Conservation (phyloP, 2,888 invertebrate genomes). For the Caenorhabditis sp. region DNA sequence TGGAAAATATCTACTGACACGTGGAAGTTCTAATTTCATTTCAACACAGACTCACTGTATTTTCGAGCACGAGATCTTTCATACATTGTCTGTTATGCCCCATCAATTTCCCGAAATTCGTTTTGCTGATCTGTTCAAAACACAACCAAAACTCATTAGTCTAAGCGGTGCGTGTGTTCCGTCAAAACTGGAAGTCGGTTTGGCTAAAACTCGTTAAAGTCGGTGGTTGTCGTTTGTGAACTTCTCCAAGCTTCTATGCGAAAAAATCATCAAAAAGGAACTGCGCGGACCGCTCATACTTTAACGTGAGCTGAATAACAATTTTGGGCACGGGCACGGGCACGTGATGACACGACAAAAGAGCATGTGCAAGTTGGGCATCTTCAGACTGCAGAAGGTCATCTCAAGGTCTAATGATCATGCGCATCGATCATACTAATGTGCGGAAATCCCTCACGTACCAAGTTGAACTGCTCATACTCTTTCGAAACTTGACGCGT, state of each 20-base stretch:
- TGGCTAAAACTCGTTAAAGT: constrained; percentile 3
- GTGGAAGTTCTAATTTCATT: too few relatives aligned
- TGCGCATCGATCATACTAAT: neutral
- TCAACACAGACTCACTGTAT: too few relatives aligned
- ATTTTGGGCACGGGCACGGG: neutral
- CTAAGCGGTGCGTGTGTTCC: too few relatives aligned
- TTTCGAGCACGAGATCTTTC: constrained; percentile 8
- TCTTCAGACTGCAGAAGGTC: constrained; percentile 18
- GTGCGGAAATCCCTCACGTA: too few relatives aligned
- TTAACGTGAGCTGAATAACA: constrained; percentile 32
- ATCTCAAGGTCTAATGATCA: constrained; percentile 8
- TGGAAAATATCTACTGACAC: too few relatives aligned
- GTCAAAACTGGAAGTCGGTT: too few relatives aligned
- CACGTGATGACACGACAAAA: constrained; percentile 9
- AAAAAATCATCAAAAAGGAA: constrained; percentile 7
- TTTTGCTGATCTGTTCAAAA: constrained; percentile 1
- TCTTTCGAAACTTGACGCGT: constrained; percentile 60
- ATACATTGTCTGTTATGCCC: neutral
- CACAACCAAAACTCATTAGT: neutral
- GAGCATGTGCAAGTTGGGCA: neutral
- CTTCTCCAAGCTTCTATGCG: neutral
- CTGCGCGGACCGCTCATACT: neutral
- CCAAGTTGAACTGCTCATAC: constrained; percentile 74
- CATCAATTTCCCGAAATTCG: too few relatives aligned
- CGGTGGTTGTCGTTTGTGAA: neutral